Percentiles rank a stretch among this genome's conserved stretches.
Evolutionary conservation across 2,888 invertebrate genomes (phyloP).

Genomic region (Slavum lentiscoides): DNA sequence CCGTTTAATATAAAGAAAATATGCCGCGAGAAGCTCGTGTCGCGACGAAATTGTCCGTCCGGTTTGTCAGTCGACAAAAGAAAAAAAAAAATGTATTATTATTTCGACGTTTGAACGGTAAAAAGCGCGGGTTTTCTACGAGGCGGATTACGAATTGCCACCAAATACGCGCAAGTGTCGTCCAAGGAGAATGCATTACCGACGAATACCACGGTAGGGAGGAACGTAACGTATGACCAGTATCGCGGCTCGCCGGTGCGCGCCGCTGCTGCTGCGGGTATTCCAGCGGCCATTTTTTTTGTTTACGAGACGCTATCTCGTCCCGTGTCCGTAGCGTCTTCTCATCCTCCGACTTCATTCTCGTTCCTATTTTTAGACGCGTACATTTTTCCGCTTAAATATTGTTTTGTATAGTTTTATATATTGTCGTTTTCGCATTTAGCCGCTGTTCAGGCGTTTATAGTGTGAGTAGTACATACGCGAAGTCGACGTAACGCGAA

Average conservation of each 20-base stretch:
- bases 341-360: constrained; percentile 35
- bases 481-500: neutral
- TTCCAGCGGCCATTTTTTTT: constrained; percentile 53
- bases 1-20: no score
- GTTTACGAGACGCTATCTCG: constrained; percentile 54
- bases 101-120: no score
- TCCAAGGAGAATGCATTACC: neutral
- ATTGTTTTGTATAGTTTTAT: constrained; percentile 45
- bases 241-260: constrained; percentile 42
- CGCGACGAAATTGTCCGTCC: no score
- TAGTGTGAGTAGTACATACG: constrained; percentile 26
- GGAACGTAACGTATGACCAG: neutral
- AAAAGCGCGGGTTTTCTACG: no score
- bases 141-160: no score
- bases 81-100: no score
- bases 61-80: no score
- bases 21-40: no score
- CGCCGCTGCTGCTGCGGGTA: constrained; percentile 51
- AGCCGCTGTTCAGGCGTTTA: constrained; percentile 19
- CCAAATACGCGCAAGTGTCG: no score
- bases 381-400: constrained; percentile 45
- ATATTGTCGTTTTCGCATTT: constrained; percentile 40
- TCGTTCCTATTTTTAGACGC: constrained; percentile 53
- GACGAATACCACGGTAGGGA: neutral
- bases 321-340: constrained; percentile 50